Base-by-base conservation (phyloP, 2,888 invertebrate genomes). In the Pogonocherus hispidulus region DNA sequence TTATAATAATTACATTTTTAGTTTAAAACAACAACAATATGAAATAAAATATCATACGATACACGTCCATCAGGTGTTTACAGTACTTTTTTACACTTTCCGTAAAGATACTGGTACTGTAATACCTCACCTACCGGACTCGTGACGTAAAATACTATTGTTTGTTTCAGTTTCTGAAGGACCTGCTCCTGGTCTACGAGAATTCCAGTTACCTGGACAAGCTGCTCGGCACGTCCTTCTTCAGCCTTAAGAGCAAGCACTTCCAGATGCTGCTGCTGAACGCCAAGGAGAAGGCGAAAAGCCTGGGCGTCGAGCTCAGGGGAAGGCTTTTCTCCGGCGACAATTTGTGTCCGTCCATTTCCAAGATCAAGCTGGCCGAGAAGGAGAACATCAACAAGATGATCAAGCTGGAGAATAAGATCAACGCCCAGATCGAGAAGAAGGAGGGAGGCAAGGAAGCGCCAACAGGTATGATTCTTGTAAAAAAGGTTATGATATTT, bases 161-260 rank as follows among this genome's bases (percentile, higher is more conserved):
- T 75, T 76, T 72, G 66, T 86, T 87, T 66, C 85, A 85, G 91
- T 91, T 94, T 22, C 92, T 95, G 90, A 89, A 92, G 75, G 93
- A 94, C 84, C 86, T 96, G 49, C 86, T 96, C 67, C 91, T 91
- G 79, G 90, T 95, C 47, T 95, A 95, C 82, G 95, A 94, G 83
- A 94, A 95, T 82, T 95, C 94, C 80, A 91, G 95, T 76, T 94
- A 92, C 81, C 88, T 96, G 84, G 96, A 96, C 85, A 93, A 93
- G 76, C 87, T 95, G 65, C 92, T 96, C 89, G 93, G 93, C 55
- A 95, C 96, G 0, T 90, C 92, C 2, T 95, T 94, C 85, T 96
- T 96, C 85, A 85, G 84, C 71, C 74, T 84, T 51, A 84, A 84
- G 70, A 86, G 85, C 74, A 82, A 78, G 80, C 91, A 94, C 84